Evolutionary conservation across 2,797 vertebrate genomes (phyloP), one percentile per base, ranked within the genome.

Genomic region (Acomys russatus): DNA sequence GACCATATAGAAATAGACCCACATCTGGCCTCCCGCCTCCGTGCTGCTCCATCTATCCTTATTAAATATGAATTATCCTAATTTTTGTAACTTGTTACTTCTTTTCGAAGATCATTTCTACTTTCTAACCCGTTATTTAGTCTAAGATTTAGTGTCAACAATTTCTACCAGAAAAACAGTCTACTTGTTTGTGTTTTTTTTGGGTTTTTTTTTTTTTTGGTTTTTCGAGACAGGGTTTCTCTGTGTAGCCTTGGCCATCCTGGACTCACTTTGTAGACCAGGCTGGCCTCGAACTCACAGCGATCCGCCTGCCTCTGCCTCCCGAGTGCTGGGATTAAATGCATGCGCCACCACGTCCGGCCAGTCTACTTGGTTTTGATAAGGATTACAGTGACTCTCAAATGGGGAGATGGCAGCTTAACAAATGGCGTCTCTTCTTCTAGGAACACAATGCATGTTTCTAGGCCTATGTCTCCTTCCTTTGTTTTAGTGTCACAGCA

Each of bases 401-500:
- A 12, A 7, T 35, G 35, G 15, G 15, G 9, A 73, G 38, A 73
- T 23, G 15, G 49, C 5, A 64, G n/a, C 59, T 74, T 54, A 77
- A 56, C 14, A 30, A 59, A 64, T 2, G 14, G 28, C 20, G 22
- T 82, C 10, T 83, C 88, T 66, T 77, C 23, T 51, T 44, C 56
- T n/a, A 49, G 51, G 35, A 90, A 87, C 11, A 14, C n/a, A 25
- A 35, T 35, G 49, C 44, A 71, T 80, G 49, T 70, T 79, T 66
- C 35, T 18, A 85, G 64, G 18, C 28, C 30, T 25, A 15, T 70
- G 9, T 30, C n/a, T 76, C 71, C 33, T 64, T 63, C 10, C 70
- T 91, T 91, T 68, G n/a, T 85, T 91, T 93, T 22, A 86, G 17
- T 7, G 61, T 88, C 93, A 22, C 44, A 49, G 14, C 88, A 9